A percentile compares a stretch with the other conserved stretches of the same genome.
These are phyloP conservation scores for Tetranychus truncatus DNA, from an alignment of 2,888 invertebrate genomes.

Conservation along the genomic window DNA sequence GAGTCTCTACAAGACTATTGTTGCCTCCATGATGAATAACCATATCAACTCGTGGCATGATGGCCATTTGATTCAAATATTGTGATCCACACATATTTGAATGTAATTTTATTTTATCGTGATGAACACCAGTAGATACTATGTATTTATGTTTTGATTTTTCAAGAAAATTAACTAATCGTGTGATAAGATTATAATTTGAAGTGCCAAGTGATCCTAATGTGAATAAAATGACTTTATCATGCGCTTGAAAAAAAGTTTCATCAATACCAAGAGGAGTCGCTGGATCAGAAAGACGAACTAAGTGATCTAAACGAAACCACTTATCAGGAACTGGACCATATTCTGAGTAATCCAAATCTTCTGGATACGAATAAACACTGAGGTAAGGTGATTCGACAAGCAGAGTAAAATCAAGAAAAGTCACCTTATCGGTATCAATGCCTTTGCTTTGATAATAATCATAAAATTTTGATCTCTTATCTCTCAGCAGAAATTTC, in stretches of 20 bases:
- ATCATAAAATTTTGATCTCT: background rate
- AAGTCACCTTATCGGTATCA: background rate
- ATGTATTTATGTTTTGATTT: constrained; percentile 16
- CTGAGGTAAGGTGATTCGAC: constrained; percentile 15
- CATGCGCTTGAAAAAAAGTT: background rate
- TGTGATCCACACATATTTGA: constrained; percentile 16
- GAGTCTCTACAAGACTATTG: constrained; percentile 17
- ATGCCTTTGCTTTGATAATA: background rate
- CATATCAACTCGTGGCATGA: constrained; percentile 7
- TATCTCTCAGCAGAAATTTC: background rate
- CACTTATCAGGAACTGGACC: constrained; percentile 12
- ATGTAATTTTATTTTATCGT: constrained; percentile 13
- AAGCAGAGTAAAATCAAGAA: background rate
- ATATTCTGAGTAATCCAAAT: constrained; percentile 16
- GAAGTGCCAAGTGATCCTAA: constrained; percentile 14
- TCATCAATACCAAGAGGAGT: background rate
- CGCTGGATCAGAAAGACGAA: background rate
- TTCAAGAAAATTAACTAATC: constrained; percentile 10
- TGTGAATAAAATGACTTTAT: constrained; percentile 13
- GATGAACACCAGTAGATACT: constrained; percentile 13
- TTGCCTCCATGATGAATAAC: constrained; percentile 15
- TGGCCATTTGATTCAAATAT: background rate
- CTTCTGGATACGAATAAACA: constrained; percentile 17
- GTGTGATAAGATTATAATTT: constrained; percentile 15
- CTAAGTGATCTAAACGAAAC: background rate